Conservation (phyloP, 1,140 invertebrate genomes). For the Colletes latitarsis region DNA sequence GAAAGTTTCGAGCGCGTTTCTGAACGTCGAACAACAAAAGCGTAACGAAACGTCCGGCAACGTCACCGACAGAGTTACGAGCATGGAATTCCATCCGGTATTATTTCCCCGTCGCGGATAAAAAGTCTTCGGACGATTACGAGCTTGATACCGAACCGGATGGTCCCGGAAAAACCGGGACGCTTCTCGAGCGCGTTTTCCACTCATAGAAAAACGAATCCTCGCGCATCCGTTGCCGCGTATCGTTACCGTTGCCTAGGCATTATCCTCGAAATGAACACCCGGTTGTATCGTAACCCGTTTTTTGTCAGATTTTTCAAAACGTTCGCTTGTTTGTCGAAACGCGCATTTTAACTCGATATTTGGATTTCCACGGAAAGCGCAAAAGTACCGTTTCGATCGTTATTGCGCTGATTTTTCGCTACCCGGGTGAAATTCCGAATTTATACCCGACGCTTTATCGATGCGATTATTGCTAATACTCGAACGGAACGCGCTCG, state of each 20-base stretch:
- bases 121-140: slow-evolving; percentile 47
- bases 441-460: no score
- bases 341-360: neutral
- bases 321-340: neutral
- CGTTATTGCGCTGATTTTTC: neutral
- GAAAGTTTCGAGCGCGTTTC: neutral
- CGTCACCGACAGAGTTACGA: slow-evolving; percentile 49
- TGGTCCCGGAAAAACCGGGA: neutral
- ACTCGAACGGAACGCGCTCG: no score
- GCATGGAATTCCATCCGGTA: slow-evolving; percentile 16
- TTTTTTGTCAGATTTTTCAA: slow-evolving; percentile 4
- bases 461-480: no score
- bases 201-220: slow-evolving; percentile 5
- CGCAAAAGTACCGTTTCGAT: neutral
- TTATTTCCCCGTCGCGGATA: slow-evolving; percentile 17
- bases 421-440: no score
- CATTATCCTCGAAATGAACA: slow-evolving; percentile 20
- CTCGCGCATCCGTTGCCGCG: slow-evolving; percentile 1
- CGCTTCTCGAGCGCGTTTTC: neutral
- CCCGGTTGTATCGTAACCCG: slow-evolving; percentile 6
- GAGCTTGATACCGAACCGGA: slow-evolving; percentile 2
- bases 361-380: neutral
- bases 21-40: slow-evolving; percentile 25
- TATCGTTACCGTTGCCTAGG: slow-evolving; percentile 15
- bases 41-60: slow-evolving; percentile 57